phyloP scores from a whole-genome alignment of 2,113 vertebrate species.

The Lepus americanus region DNA sequence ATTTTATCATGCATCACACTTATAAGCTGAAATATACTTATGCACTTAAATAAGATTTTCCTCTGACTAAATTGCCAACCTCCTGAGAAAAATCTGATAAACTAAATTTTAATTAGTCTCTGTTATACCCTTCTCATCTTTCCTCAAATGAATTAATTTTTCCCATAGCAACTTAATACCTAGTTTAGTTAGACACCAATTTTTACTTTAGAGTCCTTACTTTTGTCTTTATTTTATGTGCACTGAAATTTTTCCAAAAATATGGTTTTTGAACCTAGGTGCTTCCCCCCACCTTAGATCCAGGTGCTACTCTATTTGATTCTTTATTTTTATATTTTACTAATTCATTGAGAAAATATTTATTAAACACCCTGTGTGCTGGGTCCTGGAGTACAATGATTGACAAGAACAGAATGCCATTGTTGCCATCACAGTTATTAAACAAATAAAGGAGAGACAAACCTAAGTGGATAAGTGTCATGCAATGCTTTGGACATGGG shows the following conservation, averaged over 20 bases:
- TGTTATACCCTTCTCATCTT: conserved; percentile 75
- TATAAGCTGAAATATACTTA: conserved; percentile 60
- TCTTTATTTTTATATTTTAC: neutral
- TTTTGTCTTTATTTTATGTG: conserved; percentile 48
- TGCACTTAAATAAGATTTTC: conserved; percentile 80
- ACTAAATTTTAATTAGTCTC: conserved; percentile 85
- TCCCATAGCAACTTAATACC: conserved; percentile 78
- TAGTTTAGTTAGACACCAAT: conserved; percentile 54
- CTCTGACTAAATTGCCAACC: conserved; percentile 79
- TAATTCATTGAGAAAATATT: neutral
- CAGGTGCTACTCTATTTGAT: neutral
- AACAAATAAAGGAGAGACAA: neutral
- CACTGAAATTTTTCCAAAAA: neutral
- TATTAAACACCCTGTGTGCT: neutral
- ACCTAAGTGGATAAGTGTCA: too few relatives aligned
- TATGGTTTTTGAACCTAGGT: neutral
- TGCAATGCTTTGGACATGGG: too few relatives aligned
- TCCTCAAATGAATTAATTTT: conserved; percentile 79
- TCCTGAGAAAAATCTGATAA: conserved; percentile 83
- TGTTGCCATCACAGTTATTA: neutral
- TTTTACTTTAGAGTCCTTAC: conserved; percentile 44
- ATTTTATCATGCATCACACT: conserved; percentile 5
- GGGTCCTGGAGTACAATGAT: neutral
- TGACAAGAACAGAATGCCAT: neutral
- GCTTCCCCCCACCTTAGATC: conserved; percentile 17